Evolutionary conservation across 2,113 vertebrate species (phyloP).

Genomic region (Turdus rufiventris): DNA sequence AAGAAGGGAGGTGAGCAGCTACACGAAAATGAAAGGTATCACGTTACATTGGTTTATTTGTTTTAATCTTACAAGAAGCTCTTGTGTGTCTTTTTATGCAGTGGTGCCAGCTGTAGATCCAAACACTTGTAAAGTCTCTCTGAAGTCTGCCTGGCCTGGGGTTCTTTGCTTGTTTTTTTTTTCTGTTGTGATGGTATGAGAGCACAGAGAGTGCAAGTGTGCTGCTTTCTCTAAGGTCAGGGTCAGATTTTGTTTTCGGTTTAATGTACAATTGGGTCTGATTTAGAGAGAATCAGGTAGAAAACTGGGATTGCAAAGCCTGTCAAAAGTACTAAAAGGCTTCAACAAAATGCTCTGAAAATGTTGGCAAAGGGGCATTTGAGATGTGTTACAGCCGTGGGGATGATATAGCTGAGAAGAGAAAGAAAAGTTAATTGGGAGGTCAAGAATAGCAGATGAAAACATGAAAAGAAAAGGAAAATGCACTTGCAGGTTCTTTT

Average conservation of each 20-base stretch:
- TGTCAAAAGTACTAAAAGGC: neutral
- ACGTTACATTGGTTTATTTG: neutral
- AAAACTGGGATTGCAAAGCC: neutral
- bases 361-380: neutral
- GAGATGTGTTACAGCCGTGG: neutral
- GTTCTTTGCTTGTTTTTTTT: neutral
- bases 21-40: constrained; percentile 85
- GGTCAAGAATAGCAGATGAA: neutral
- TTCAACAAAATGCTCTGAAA: neutral
- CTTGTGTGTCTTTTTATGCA: neutral
- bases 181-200: neutral
- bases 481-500: neutral
- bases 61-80: neutral
- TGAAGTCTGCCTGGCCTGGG: neutral
- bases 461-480: neutral
- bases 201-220: neutral
- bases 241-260: neutral
- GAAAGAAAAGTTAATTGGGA: neutral
- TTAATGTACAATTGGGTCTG: neutral
- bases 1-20: constrained; percentile 85
- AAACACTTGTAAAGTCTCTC: neutral
- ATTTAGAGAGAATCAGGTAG: neutral
- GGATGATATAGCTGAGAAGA: neutral
- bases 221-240: neutral
- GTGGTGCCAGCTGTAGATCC: neutral